phyloP scores from a whole-genome alignment of 1,140 invertebrate species.

The Drosophila tristis region DNA sequence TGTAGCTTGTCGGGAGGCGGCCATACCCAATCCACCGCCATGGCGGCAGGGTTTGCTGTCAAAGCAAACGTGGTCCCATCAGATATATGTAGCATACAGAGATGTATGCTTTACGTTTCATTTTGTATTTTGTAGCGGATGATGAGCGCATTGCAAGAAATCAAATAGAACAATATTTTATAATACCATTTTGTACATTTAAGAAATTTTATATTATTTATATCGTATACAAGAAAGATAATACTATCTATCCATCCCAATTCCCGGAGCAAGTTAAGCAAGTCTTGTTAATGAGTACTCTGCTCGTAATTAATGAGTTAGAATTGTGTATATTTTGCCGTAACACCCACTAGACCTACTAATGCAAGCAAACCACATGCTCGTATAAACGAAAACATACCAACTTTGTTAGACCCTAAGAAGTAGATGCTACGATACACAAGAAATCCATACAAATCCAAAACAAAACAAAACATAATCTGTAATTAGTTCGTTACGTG shows the following conservation, averaged over 20 bases:
- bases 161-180: constrained; percentile 70
- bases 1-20: no score
- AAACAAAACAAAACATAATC: constrained; percentile 25
- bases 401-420: constrained; percentile 71
- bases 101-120: constrained; percentile 10
- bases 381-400: constrained; percentile 36
- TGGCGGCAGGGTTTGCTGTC: no score
- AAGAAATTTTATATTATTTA: constrained; percentile 65
- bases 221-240: constrained; percentile 33
- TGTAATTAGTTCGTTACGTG: constrained; percentile 67
- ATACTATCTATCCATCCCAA: constrained; percentile 1
- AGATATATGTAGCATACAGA: constrained; percentile 46
- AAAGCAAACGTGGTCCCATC: constrained; percentile 1
- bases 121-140: constrained; percentile 23
- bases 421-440: constrained; percentile 63
- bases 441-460: constrained; percentile 25
- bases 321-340: constrained; percentile 19
- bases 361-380: constrained; percentile 16
- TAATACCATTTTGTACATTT: constrained; percentile 64
- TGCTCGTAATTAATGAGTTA: constrained; percentile 12
- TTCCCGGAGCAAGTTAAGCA: constrained; percentile 15
- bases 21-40: no score
- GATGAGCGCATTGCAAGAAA: constrained; percentile 52
- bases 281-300: constrained; percentile 8
- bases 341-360: not conserved